Base-by-base conservation (phyloP, 2,797 vertebrate species). In the Vireo griseus region DNA sequence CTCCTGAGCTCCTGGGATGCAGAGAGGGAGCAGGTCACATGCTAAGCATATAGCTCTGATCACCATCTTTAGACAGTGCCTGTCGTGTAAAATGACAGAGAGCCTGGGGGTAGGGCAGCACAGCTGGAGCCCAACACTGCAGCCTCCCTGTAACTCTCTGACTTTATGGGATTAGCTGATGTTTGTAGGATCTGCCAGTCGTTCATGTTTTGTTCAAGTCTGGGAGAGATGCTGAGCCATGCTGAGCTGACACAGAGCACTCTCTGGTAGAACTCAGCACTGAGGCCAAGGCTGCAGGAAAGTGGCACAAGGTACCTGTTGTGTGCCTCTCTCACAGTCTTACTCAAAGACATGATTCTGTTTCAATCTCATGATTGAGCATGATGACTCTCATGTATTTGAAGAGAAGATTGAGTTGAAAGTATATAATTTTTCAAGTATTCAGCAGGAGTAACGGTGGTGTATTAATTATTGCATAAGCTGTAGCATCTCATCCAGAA, bases 181-280 rank as follows among this genome's bases (percentile, higher is more conserved):
- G 42, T 47, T 18, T 44, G 29, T 54, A 50, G 54, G 48, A 71
- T 52, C 31, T 82, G 42, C 28, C 79, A 44, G 58, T 59, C 0
- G 0, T 50, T 63, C 0, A 0, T 82, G 48, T 55, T 72, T 63
- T 22, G 8, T 44, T 77, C 7, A 25, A 52, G 52, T 39, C 2
- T 24, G 40, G 48, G 65, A 54, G 42, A 22, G 50, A 25, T 65
- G 37, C 33, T 55, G 66, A 83, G 33, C 62, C 0, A 0, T 42
- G 51, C 40, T 63, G 61, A 67, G 44, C 40, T 21, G 26, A 45
- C 52, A 45, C 21, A 71, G 75, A 72, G 26, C 3, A 11, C 13
- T 59, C 9, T 33, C 22, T 52, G 40, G 16, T 57, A 69, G 71
- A 58, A 26, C 71, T 62, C 8, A 5, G 13, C 29, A 18, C n/a